Base-by-base conservation (phyloP, 2,113 vertebrate species). In the Halichoeres trimaculatus region DNA sequence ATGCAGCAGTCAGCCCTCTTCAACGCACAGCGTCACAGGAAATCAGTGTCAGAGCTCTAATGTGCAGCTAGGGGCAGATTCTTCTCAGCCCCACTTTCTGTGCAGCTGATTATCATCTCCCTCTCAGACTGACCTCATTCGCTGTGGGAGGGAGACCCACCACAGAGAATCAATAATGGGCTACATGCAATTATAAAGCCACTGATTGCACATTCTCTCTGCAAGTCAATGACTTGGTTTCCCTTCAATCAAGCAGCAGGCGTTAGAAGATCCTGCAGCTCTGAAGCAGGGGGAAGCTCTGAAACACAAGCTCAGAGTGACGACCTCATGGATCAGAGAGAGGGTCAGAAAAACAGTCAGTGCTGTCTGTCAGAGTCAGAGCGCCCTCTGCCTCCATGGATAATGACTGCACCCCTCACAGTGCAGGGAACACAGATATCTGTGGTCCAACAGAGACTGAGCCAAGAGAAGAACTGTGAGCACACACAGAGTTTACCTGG, bases 151-250 rank as follows among this genome's bases (percentile, higher is more conserved):
- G 71, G 79, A 88, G 75, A 74, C 5, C 72, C 65, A 76, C 61
- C 47, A 84, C 79, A 89, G 81, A 78, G 74, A 85, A 92, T 91
- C 84, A 76, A 89, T 91, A 86, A 83, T 89, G 68, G 76, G 90
- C 81, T 81, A 91, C 90, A 94, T 88, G 84, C 85, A 75, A 93
- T 93, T 93, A 95, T 91, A 92, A 86, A 90, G 78, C 74, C 90
- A 87, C 85, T 88, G 88, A 90, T 83, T 90, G 81, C 78, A 91
- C 90, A 92, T 91, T 90, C 89, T 88, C 88, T 94, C 92, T 90
- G 57, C 90, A 93, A 92, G 89, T 87, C 89, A 89, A 89, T 86
- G 90, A 87, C 80, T 83, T 76, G 94, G 74, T 88, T 89, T 87
- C 88, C 88, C 86, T 84, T 90, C 92, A 89, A 89, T 88, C 83